Conservation (phyloP, 1,140 invertebrate genomes). For the Papilio aristodemus region DNA sequence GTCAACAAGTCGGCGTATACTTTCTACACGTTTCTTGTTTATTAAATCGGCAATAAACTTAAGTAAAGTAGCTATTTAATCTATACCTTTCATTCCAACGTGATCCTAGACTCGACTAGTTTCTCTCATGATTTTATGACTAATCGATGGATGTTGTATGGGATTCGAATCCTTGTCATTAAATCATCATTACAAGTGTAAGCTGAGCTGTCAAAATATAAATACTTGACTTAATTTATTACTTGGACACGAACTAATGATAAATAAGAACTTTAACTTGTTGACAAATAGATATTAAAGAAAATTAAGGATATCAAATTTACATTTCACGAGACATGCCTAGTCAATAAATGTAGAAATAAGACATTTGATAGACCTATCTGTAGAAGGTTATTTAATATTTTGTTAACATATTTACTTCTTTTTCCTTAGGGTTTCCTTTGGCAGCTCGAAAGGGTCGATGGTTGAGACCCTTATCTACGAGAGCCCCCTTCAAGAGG, state of each 20-base stretch:
- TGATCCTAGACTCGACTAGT: neutral
- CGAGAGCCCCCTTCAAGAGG: conserved; percentile 88
- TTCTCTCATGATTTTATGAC: neutral
- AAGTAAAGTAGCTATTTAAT: neutral
- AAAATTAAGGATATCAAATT: no score
- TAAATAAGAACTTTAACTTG: no score
- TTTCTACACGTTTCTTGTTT: conserved; percentile 14
- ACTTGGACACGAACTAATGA: no score
- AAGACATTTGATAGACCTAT: no score
- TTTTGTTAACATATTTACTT: conserved; percentile 22
- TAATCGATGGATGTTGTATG: neutral
- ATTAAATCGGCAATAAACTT: conserved; percentile 7
- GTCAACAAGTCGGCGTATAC: neutral
- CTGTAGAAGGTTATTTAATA: neutral
- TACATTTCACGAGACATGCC: no score
- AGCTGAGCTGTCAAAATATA: no score
- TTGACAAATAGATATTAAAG: no score
- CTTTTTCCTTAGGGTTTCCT: conserved; percentile 88
- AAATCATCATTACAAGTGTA: no score
- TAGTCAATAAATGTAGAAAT: no score
- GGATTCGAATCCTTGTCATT: no score
- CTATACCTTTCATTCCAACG: no score
- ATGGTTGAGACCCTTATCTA: conserved; percentile 96
- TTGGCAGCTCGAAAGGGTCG: conserved; percentile 95
- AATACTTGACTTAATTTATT: no score